These are phyloP conservation scores for Tenthredo livida DNA, from an alignment of 2,888 invertebrate species.

Conservation along the genomic window DNA sequence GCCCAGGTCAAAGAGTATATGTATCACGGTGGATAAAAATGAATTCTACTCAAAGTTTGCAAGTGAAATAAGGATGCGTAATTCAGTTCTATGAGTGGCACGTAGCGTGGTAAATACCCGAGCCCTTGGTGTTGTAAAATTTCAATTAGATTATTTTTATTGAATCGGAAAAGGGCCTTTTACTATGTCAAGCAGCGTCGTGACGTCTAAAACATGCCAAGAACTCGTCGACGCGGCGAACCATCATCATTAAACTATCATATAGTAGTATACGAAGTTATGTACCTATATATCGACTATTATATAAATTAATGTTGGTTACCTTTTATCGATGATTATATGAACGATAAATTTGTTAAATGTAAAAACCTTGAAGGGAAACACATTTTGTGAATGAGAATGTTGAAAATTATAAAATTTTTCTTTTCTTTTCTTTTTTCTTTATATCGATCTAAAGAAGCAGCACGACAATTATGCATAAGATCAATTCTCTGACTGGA, in stretches of 20 bases:
- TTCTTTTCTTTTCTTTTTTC: neutral
- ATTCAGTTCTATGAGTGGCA: conserved; percentile 23
- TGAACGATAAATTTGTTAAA: conserved; percentile 10
- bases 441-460: neutral
- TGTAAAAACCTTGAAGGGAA: conserved; percentile 1
- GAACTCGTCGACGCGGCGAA: conserved; percentile 4
- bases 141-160: conserved; percentile 4
- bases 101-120: conserved; percentile 17
- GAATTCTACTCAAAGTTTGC: neutral
- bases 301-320: conserved; percentile 1
- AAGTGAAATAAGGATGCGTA: conserved; percentile 14
- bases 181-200: neutral
- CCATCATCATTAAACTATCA: neutral
- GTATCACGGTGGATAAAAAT: neutral
- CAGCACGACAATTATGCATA: neutral
- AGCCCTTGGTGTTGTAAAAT: conserved; percentile 14
- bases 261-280: neutral
- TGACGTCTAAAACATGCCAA: neutral
- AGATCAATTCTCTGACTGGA: neutral
- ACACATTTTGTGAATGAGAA: neutral
- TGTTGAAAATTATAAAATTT: neutral
- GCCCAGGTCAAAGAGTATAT: neutral
- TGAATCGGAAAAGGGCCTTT: neutral
- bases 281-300: neutral
- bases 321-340: conserved; percentile 37